phyloP scores from a whole-genome alignment of 2,797 vertebrate genomes.

The Glyptemys insculpta region DNA sequence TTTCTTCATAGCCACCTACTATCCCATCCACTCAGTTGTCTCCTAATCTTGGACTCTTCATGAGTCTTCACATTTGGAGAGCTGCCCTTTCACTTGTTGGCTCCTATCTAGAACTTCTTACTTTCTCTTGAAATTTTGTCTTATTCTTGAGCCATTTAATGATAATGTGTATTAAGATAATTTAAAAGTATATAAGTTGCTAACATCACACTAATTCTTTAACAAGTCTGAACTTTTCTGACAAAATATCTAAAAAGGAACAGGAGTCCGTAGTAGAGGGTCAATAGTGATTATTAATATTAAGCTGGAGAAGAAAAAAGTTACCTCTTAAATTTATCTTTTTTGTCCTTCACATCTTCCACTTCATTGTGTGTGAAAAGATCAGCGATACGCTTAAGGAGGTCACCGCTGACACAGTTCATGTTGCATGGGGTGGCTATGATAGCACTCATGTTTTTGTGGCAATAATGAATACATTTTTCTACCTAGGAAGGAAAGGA shows the following conservation, averaged over 20 bases:
- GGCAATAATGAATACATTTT: constrained; percentile 94
- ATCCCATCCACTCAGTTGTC: not conserved
- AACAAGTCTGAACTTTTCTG: not conserved
- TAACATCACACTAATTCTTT: not conserved
- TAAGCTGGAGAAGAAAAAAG: not conserved
- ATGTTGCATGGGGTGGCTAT: constrained; percentile 97
- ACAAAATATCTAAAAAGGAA: not conserved
- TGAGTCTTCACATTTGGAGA: not conserved
- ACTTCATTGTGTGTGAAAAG: constrained; percentile 95
- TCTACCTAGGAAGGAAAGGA: constrained; percentile 88
- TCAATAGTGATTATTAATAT: not conserved
- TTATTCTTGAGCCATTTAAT: not conserved
- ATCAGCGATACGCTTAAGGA: constrained; percentile 90
- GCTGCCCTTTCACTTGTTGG: not conserved
- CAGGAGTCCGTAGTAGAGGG: not conserved
- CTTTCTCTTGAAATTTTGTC: not conserved
- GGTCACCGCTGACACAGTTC: constrained; percentile 98
- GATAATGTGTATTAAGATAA: not conserved
- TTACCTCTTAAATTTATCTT: constrained; percentile 98
- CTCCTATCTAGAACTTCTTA: not conserved
- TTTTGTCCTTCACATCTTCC: constrained; percentile 96
- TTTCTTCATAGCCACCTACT: not conserved
- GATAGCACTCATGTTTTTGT: constrained; percentile 96
- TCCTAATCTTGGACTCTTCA: not conserved
- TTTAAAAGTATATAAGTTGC: not conserved